These are phyloP conservation scores for Piliocolobus tephrosceles DNA, from an alignment of 2,113 vertebrate species.

Conservation along the genomic window DNA sequence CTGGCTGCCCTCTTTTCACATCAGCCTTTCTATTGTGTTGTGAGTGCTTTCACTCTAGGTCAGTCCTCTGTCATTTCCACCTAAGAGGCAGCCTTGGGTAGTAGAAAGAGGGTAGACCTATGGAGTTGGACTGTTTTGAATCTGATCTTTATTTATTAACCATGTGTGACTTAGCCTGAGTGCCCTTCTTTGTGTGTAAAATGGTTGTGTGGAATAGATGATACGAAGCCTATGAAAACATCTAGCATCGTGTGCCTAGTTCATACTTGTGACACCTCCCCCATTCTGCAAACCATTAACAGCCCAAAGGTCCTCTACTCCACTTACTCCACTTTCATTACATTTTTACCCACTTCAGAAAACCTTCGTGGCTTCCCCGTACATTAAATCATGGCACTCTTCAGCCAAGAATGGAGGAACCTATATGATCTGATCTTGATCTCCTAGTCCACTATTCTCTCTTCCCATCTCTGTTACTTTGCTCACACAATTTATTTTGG, in stretches of 20 bases:
- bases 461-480: neutral
- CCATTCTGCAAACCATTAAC: neutral
- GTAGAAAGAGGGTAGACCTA: neutral
- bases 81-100: neutral
- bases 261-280: neutral
- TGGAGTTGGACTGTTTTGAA: neutral
- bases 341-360: constrained; percentile 20
- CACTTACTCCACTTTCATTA: neutral
- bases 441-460: neutral
- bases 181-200: neutral
- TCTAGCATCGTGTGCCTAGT: neutral
- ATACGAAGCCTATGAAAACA: neutral
- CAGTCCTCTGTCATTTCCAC: neutral
- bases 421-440: neutral
- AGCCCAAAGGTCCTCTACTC: neutral
- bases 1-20: neutral
- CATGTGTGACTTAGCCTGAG: neutral
- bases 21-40: neutral
- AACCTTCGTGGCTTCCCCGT: neutral
- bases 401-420: neutral
- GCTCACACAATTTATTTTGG: neutral
- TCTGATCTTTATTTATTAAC: neutral
- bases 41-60: neutral
- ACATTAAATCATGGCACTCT: neutral
- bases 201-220: neutral